Evolutionary conservation across 2,888 invertebrate species (phyloP), one percentile per base, ranked within the genome.

Genomic region (Macrophya alboannulata): DNA sequence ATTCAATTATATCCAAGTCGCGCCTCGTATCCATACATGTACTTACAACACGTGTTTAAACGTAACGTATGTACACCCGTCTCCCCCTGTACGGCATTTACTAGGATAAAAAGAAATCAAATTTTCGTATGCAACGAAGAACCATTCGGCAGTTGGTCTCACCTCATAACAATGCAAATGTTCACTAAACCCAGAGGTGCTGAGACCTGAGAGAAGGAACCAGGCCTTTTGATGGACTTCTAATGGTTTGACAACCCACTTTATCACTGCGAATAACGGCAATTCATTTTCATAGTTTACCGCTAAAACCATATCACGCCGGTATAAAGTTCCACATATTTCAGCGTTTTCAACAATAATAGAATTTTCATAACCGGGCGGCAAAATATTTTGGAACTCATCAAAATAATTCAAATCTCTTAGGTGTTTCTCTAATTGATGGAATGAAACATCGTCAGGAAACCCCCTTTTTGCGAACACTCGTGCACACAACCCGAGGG

Each of bases 321-420:
- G 68, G 68, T 68, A 68, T 6, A 68, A 12, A 68, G 40, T 37
- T 68, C 68, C 68, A 68, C 68, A 68, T 37, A 68, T 37, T 68
- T 31, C 6, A 76, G 31, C 76, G 55, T 48, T 55, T 76, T 76
- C 45, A 45, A 76, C 45, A 43, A 76, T 76, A 55, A 76, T 45
- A 76, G 48, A 48, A 76, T 76, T 76, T 15, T 76, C 76, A 76
- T 76, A 76, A 45, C 76, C 76, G 48, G 45, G 76, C 40, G 76
- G 48, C 76, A 76, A 76, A 76, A 76, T 76, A 76, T 76, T 76
- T 76, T 76, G 45, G 45, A 76, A 45, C 17, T 76, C 76, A 76
- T 17, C 76, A 76, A 76, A 76, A 45, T 76, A 76, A 43, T 76
- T 6, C 48, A 76, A 43, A 45, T 76, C 76, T 45, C 76, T 43